Evolutionary conservation across 2,888 invertebrate genomes (phyloP), one percentile per base, ranked within the genome.

Genomic region (Synanthedon tipuliformis): DNA sequence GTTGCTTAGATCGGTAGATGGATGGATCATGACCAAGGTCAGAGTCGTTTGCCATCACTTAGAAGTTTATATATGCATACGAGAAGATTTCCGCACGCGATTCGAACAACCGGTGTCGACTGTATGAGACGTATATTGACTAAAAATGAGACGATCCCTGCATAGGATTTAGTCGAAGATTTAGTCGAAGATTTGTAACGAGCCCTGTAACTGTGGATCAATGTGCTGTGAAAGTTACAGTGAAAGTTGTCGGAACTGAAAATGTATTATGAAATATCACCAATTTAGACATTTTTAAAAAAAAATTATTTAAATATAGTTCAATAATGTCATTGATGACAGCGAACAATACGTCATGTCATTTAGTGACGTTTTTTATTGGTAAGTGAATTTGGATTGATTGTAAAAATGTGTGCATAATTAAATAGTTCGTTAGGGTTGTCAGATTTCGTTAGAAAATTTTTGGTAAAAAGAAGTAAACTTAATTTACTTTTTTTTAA

Each of bases 291-390:
- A 4, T 49, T 49, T 16, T 49, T 49, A 7, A 5, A 13, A 8
- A 16, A 49, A 12, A 18, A 1, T 45, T 13, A 45, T 13, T 45
- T 8, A 27, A 34, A 27, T 40, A 45, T 40, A 45, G 45, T 48
- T 34, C 15, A 41, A 48, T 51, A 40, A 15, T 52, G 49, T 41
- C n/a, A 52, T 23, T 54, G 34, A 41, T 52, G 49, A 49, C 12
- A 23, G 49, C 16, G 12, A 49, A 23, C 18, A 23, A 49, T 13
- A 40, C 61, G 13, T 61, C 72, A 54, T 82, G 83, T 60, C 72
- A 71, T 53, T 51, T 82, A 27, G 65, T 76, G 54, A 73, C 79
- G 4, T 73, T 83, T 59, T 76, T 79, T 59, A 71, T 84, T 59
- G 81, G 83, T 82, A 56, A 81, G 82, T 45, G 13, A 45, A 13